phyloP scores from a whole-genome alignment of 2,888 invertebrate genomes.

The Seira sanloemensis region DNA sequence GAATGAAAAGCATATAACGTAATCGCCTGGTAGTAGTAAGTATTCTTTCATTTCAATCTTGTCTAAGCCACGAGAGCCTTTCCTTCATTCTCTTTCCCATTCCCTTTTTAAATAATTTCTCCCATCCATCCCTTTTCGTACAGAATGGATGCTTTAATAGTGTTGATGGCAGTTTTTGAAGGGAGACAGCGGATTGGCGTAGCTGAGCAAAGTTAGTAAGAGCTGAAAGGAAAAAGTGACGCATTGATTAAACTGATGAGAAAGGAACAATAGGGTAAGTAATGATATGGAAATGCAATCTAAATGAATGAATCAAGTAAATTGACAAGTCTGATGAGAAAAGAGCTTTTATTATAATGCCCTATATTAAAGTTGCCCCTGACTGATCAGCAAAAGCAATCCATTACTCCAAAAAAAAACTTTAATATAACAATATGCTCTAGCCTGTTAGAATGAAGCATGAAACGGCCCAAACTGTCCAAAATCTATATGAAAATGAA shows the following conservation, averaged over 20 bases:
- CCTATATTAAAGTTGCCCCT: slow-evolving; percentile 52
- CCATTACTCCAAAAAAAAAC: not conserved
- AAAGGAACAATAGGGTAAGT: slow-evolving; percentile 62
- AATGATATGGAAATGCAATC: slow-evolving; percentile 66
- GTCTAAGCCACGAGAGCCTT: slow-evolving; percentile 30
- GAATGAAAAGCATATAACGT: too few relatives aligned
- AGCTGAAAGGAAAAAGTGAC: slow-evolving; percentile 59
- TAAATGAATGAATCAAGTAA: slow-evolving; percentile 63
- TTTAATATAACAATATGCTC: not conserved
- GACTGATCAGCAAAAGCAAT: slow-evolving; percentile 43
- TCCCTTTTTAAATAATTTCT: slow-evolving; percentile 28
- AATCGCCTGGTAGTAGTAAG: too few relatives aligned
- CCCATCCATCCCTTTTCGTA: slow-evolving; percentile 14
- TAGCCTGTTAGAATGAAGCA: not conserved
- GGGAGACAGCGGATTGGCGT: slow-evolving; percentile 29
- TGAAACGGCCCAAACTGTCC: not conserved
- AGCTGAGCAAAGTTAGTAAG: slow-evolving; percentile 36
- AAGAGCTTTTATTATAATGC: slow-evolving; percentile 39
- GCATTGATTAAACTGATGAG: slow-evolving; percentile 63
- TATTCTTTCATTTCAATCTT: slow-evolving; percentile 15
- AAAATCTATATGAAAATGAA: slow-evolving; percentile 45
- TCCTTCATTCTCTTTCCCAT: slow-evolving; percentile 30
- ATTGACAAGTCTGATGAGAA: slow-evolving; percentile 50
- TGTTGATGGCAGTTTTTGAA: slow-evolving; percentile 27
- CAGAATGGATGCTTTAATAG: not conserved